phyloP scores from a whole-genome alignment of 2,113 vertebrate genomes.

The Centropus bengalensis region DNA sequence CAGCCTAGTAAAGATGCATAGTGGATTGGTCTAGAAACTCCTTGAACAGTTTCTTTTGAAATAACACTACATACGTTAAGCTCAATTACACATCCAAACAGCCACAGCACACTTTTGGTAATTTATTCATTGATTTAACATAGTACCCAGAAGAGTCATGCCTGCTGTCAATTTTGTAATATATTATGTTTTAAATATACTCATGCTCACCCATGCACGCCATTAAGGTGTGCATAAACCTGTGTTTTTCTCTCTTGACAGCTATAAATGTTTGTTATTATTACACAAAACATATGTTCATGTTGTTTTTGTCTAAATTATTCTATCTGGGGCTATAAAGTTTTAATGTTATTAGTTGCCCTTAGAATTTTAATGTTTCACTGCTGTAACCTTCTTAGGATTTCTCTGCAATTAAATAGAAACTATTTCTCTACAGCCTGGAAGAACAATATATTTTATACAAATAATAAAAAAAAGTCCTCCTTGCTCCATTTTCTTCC shows the following conservation, averaged over 20 bases:
- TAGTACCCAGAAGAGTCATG: slow-evolving; percentile 89
- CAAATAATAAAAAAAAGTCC: slow-evolving; percentile 68
- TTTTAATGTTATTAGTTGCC: slow-evolving; percentile 91
- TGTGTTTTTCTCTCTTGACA: slow-evolving; percentile 91
- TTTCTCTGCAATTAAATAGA: slow-evolving; percentile 85
- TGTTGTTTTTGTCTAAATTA: slow-evolving; percentile 88
- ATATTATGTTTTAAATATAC: slow-evolving; percentile 89
- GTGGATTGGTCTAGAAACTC: slow-evolving; percentile 81
- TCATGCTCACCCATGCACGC: slow-evolving; percentile 86
- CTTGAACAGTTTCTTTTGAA: slow-evolving; percentile 88
- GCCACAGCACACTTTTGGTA: slow-evolving; percentile 86
- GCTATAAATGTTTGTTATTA: slow-evolving; percentile 95
- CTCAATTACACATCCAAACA: slow-evolving; percentile 89
- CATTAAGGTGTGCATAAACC: slow-evolving; percentile 92
- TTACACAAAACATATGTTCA: slow-evolving; percentile 93
- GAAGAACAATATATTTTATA: slow-evolving; percentile 83
- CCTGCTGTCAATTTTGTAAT: slow-evolving; percentile 87
- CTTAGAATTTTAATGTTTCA: slow-evolving; percentile 90
- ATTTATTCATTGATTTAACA: slow-evolving; percentile 92
- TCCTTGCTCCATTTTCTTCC: slow-evolving; percentile 68
- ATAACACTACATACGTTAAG: slow-evolving; percentile 87
- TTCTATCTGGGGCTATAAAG: slow-evolving; percentile 91
- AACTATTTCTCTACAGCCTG: slow-evolving; percentile 81
- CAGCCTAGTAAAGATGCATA: slow-evolving; percentile 79
- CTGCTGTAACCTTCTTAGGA: slow-evolving; percentile 85